Base-by-base conservation (phyloP, 2,888 invertebrate species). In the Pteria penguin region DNA sequence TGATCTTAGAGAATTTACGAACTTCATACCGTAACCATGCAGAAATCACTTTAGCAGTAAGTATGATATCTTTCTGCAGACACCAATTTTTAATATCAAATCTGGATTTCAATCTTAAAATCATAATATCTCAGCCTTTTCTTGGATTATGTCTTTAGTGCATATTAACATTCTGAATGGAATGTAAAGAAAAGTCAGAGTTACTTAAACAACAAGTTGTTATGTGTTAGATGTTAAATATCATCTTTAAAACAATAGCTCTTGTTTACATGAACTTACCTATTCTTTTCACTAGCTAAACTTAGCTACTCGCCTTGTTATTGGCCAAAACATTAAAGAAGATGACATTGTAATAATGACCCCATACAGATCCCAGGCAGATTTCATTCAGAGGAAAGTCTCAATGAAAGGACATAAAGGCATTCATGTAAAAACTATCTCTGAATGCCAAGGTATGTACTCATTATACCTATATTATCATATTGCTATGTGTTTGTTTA, bases 321-420 rank as follows among this genome's bases (percentile, higher is more conserved):
- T 72, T 4, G 78, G 81, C 22, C 84, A 86, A 60, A 76, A 78
- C 26, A 82, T 87, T 18, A 65, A 61, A 18, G 79, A 79, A 54
- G 55, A 66, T 11, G 80, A 81, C 69, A 79, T 91, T 26, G 85
- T 82, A 22, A 81, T 91, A 2, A 65, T 90, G 54, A 83, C 87
- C 2, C 81, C 85, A 33, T 89, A 88, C 55, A 71, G 79, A 32
- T 87, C 87, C 31, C 91, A 91, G 78, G 81, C 86, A 60, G 62
- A 73, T 2, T 72, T 77, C 4, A 83, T 91, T 29, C 68, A 74
- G 70, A 76, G 82, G 45, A 76, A 72, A 58, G 52, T 87, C 60
- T 58, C 76, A 2, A 67, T 73, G 24, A 36, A 71, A 26, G 80
- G 80, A 52, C 60, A 78, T 18, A 58, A 62, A 26, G 68, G 45